These are phyloP conservation scores for Laticauda colubrina DNA, from an alignment of 2,113 vertebrate species.

Conservation along the genomic window DNA sequence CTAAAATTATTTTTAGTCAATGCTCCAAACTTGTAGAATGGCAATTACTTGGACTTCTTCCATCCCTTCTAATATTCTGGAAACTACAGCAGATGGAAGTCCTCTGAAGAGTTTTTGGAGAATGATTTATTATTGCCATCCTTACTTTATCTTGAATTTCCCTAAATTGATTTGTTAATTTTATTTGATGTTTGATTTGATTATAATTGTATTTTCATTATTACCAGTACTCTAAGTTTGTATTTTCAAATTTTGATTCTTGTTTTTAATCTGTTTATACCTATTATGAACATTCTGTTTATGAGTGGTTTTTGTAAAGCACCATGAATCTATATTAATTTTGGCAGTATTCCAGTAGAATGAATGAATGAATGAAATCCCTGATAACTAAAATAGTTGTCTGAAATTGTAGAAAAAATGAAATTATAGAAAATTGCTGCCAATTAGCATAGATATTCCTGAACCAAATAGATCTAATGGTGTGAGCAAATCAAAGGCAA, in stretches of 20 bases:
- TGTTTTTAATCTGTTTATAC: not conserved
- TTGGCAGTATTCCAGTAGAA: not conserved
- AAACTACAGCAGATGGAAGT: not conserved
- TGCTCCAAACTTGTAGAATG: not conserved
- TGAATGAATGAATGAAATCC: not conserved
- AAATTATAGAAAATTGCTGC: not conserved
- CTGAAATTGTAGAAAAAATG: not conserved
- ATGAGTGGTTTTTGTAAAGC: not conserved
- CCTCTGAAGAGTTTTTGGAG: not conserved
- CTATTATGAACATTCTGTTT: not conserved
- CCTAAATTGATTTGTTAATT: not conserved
- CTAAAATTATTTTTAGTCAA: not conserved
- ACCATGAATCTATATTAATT: not conserved
- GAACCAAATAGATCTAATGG: not conserved
- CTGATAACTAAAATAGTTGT: not conserved
- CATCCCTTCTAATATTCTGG: not conserved
- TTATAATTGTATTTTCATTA: not conserved
- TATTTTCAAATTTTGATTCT: not conserved
- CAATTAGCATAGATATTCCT: not conserved
- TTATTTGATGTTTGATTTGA: not conserved
- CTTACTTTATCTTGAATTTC: not conserved
- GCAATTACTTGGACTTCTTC: not conserved
- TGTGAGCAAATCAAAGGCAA: not conserved
- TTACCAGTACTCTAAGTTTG: not conserved
- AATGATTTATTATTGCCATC: not conserved